phyloP scores from a whole-genome alignment of 2,113 vertebrate species.

The Thryonomys swinderianus region DNA sequence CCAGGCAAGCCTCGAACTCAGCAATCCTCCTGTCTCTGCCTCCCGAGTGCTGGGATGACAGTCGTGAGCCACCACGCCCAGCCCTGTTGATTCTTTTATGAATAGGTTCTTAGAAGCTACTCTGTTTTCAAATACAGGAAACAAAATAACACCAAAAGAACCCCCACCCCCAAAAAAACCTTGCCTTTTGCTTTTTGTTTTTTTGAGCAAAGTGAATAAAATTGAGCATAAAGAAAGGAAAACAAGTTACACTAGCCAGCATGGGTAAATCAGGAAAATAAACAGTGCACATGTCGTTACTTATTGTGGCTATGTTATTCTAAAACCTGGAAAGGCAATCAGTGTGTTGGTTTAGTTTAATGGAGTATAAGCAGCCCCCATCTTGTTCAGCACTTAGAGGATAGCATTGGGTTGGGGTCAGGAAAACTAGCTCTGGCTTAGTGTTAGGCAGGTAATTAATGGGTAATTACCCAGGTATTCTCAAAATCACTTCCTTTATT shows the following conservation, averaged over 20 bases:
- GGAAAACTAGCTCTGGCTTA: background rate
- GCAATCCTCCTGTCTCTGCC: too few relatives aligned
- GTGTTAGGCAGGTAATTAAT: background rate
- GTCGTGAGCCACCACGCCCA: too few relatives aligned
- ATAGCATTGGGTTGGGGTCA: background rate
- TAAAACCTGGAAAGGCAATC: background rate
- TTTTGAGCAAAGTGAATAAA: slow-evolving; percentile 8
- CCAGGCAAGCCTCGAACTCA: too few relatives aligned
- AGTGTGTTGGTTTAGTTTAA: background rate
- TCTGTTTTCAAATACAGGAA: slow-evolving; percentile 46
- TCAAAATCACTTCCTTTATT: background rate
- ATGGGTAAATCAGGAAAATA: background rate
- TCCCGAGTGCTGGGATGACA: too few relatives aligned
- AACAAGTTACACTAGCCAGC: background rate
- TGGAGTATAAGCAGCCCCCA: background rate
- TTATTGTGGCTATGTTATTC: background rate
- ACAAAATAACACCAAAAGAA: background rate
- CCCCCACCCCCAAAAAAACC: background rate
- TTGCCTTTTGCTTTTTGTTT: background rate
- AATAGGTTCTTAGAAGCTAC: background rate
- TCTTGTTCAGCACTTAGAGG: background rate
- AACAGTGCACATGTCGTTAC: background rate
- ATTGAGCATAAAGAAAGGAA: background rate
- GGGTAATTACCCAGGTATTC: background rate
- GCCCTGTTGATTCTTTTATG: background rate